phyloP scores from a whole-genome alignment of 2,888 invertebrate species.

The Habroteleia sp. region DNA sequence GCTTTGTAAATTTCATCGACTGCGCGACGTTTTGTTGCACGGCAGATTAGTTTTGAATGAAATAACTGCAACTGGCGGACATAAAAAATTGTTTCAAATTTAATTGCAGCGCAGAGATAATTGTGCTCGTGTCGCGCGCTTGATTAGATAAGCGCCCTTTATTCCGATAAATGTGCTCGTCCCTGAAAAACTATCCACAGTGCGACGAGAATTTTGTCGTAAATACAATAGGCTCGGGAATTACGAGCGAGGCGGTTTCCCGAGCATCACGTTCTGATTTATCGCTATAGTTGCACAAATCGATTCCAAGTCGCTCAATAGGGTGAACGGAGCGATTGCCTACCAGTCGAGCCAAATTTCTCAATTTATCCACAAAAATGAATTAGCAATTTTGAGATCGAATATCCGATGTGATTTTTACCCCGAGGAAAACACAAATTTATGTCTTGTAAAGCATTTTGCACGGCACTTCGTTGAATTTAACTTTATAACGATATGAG shows the following conservation, averaged over 20 bases:
- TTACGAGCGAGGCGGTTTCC: slow-evolving; percentile 63
- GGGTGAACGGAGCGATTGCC: slow-evolving; percentile 47
- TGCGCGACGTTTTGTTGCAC: slow-evolving; percentile 14
- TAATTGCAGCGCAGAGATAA: slow-evolving; percentile 58
- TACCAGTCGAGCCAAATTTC: slow-evolving; percentile 55
- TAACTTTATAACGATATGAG: slow-evolving; percentile 13
- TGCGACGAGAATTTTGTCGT: slow-evolving; percentile 62
- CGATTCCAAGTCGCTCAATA: slow-evolving; percentile 64
- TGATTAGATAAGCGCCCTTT: slow-evolving; percentile 63
- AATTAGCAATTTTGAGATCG: slow-evolving; percentile 54
- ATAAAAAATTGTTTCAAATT: slow-evolving; percentile 29
- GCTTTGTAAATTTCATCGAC: slow-evolving; percentile 2
- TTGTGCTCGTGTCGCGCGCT: slow-evolving; percentile 32
- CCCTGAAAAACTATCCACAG: slow-evolving; percentile 51
- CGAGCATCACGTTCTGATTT: slow-evolving; percentile 60
- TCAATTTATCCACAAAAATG: slow-evolving; percentile 60
- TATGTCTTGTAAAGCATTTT: slow-evolving; percentile 40
- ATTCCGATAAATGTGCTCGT: slow-evolving; percentile 51
- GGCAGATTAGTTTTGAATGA: slow-evolving; percentile 23
- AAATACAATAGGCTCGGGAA: slow-evolving; percentile 62
- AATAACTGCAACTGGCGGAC: slow-evolving; percentile 22
- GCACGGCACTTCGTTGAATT: slow-evolving; percentile 23
- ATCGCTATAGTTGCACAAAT: slow-evolving; percentile 60
- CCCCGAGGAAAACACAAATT: slow-evolving; percentile 34
- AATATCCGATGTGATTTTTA: slow-evolving; percentile 44